These are phyloP conservation scores for Ariopsis seemanni DNA, from an alignment of 2,113 vertebrate genomes.

Conservation along the genomic window DNA sequence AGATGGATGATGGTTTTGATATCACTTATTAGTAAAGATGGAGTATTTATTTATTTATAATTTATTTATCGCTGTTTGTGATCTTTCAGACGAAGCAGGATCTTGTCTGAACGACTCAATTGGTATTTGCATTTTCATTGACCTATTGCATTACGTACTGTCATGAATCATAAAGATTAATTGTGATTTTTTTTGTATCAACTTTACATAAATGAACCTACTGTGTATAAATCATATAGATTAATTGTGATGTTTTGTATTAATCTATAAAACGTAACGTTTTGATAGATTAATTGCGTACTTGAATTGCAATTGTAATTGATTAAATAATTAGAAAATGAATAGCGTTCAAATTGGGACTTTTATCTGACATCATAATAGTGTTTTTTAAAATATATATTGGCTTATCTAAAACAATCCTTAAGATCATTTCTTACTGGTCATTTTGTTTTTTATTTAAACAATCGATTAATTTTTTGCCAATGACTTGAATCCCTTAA, in stretches of 20 bases:
- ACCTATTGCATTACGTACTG: not conserved
- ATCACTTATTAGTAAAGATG: constrained; percentile 78
- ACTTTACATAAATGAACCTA: not conserved
- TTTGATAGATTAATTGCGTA: not conserved
- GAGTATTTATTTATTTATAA: constrained; percentile 28
- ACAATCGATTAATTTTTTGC: not conserved
- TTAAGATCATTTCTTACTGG: not conserved
- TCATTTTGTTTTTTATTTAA: not conserved
- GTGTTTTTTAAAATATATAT: not conserved
- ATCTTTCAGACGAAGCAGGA: constrained; percentile 17
- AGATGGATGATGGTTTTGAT: constrained; percentile 75
- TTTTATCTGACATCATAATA: not conserved
- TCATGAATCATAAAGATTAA: constrained; percentile 20
- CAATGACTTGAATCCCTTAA: not conserved
- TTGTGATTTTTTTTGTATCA: not conserved
- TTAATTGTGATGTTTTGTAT: not conserved
- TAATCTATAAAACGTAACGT: not conserved
- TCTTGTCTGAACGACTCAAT: not conserved
- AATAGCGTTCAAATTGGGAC: not conserved
- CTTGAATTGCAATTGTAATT: not conserved
- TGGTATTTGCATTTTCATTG: constrained; percentile 33
- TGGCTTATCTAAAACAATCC: not conserved
- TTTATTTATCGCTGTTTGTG: constrained; percentile 25
- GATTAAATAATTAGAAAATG: not conserved
- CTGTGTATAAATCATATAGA: constrained; percentile 2